phyloP scores from a whole-genome alignment of 1,140 invertebrate species.

The Tetramorium simillimum region DNA sequence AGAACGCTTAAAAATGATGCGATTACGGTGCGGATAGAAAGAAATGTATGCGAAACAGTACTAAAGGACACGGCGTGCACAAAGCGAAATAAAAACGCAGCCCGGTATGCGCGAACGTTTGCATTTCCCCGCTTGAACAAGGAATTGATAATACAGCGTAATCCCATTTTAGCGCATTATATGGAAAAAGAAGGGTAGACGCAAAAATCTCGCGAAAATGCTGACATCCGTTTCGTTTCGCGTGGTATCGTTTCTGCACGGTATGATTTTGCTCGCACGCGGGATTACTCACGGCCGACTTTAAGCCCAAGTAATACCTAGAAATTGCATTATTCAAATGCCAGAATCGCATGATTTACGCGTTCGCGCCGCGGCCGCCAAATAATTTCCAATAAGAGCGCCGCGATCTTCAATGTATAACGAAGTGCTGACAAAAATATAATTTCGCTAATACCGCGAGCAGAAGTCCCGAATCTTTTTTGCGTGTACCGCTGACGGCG shows the following conservation, averaged over 20 bases:
- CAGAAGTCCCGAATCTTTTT: slow-evolving; percentile 23
- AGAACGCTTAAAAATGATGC: slow-evolving; percentile 50
- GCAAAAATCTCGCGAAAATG: slow-evolving; percentile 44
- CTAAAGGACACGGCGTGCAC: neutral
- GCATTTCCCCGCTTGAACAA: slow-evolving; percentile 44
- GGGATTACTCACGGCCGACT: slow-evolving; percentile 25
- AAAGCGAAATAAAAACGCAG: slow-evolving; percentile 22
- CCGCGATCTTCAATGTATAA: neutral
- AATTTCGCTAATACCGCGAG: slow-evolving; percentile 47
- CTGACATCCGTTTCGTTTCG: slow-evolving; percentile 44
- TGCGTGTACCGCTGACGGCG: neutral
- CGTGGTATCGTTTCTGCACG: neutral
- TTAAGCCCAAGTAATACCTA: slow-evolving; percentile 47
- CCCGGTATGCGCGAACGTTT: slow-evolving; percentile 30
- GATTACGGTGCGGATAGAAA: slow-evolving; percentile 33
- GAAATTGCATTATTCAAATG: slow-evolving; percentile 54
- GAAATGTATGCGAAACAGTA: slow-evolving; percentile 38
- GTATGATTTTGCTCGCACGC: slow-evolving; percentile 3
- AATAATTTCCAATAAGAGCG: slow-evolving; percentile 34
- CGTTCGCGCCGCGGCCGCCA: neutral
- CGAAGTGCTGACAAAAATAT: slow-evolving; percentile 24
- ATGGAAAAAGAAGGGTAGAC: neutral
- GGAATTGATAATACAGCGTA: slow-evolving; percentile 50
- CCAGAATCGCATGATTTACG: slow-evolving; percentile 42
- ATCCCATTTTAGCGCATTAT: slow-evolving; percentile 48